phyloP scores from a whole-genome alignment of 2,888 invertebrate species.

The Pinctada fucata region DNA sequence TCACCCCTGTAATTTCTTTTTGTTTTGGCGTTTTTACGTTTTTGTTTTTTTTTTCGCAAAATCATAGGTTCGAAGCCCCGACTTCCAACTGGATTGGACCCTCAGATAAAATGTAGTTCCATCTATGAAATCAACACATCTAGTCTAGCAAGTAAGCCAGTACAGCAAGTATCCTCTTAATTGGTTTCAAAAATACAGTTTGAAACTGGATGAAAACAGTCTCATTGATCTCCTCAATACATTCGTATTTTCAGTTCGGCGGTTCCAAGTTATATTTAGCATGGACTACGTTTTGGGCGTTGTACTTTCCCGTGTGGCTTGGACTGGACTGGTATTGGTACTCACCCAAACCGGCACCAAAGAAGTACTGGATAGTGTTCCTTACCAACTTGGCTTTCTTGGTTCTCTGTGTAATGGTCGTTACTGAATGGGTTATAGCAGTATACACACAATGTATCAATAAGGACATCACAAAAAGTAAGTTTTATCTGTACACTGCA shows the following conservation, averaged over 20 bases:
- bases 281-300: conserved; percentile 27
- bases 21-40: too few species aligned
- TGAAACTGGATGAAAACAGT: too few species aligned
- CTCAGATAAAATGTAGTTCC: too few species aligned
- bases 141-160: too few species aligned
- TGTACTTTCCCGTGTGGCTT: conserved; percentile 30
- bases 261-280: conserved; percentile 11
- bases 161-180: too few species aligned
- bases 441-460: not conserved
- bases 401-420: conserved; percentile 1
- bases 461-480: not conserved
- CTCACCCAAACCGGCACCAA: not conserved
- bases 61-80: too few species aligned
- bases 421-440: conserved; percentile 20
- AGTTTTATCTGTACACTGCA: not conserved
- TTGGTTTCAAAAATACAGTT: too few species aligned
- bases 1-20: too few species aligned
- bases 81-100: too few species aligned
- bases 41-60: too few species aligned
- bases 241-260: conserved; percentile 16
- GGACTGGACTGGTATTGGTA: conserved; percentile 29
- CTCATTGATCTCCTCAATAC: too few species aligned
- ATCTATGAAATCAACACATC: too few species aligned
- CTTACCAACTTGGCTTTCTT: conserved; percentile 28
- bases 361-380: conserved; percentile 22